phyloP scores from a whole-genome alignment of 2,113 vertebrate species.

The Setophaga coronata region DNA sequence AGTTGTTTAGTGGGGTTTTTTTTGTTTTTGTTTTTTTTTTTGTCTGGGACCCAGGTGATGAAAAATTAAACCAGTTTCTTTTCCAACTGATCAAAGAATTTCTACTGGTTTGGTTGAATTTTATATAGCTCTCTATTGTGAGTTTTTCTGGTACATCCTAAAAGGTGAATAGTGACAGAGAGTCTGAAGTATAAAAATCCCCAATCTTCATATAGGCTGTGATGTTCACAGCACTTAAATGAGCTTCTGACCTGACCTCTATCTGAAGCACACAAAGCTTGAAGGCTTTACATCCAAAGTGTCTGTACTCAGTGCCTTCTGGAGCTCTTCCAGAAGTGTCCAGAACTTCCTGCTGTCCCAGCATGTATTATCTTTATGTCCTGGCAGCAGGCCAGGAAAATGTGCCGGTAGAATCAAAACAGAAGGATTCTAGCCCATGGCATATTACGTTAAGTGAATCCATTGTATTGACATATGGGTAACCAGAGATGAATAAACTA shows the following conservation, averaged over 20 bases:
- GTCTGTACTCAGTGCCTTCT: not conserved
- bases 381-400: conserved; percentile 14
- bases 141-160: not conserved
- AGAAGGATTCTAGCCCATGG: not conserved
- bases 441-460: conserved; percentile 13
- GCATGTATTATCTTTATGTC: not conserved
- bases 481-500: conserved; percentile 64
- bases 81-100: not conserved
- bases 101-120: not conserved
- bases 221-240: not conserved
- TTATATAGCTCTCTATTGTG: not conserved
- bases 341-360: conserved; percentile 11
- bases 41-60: not conserved
- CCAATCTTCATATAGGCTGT: not conserved
- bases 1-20: not conserved
- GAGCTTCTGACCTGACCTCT: not conserved
- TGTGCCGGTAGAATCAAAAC: conserved; percentile 11
- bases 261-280: not conserved
- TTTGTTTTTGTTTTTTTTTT: not conserved
- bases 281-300: not conserved
- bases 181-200: not conserved
- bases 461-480: conserved; percentile 61
- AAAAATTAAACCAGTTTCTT: not conserved
- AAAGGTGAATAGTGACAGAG: not conserved
- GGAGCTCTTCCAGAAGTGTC: conserved; percentile 1